These are phyloP conservation scores for Trachymyrmex cornetzi DNA, from an alignment of 1,140 invertebrate species.

Conservation along the genomic window DNA sequence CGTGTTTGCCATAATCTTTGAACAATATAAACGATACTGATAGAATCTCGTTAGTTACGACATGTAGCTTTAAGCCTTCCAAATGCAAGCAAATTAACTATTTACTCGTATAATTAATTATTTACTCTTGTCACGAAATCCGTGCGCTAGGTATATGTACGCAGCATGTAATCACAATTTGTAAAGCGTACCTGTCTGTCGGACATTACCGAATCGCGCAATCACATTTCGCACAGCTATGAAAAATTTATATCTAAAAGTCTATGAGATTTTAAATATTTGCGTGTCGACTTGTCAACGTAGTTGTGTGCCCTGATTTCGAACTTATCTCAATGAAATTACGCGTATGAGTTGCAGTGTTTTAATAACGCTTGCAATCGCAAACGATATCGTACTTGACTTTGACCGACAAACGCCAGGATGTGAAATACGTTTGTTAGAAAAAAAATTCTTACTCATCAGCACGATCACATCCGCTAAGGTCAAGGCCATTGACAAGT, in stretches of 20 bases:
- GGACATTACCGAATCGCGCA: background rate
- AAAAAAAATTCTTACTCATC: constrained; percentile 27
- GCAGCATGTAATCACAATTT: background rate
- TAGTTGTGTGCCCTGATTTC: background rate
- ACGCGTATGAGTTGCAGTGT: background rate
- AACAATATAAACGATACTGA: constrained; percentile 66
- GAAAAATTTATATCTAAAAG: background rate
- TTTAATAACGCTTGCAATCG: background rate
- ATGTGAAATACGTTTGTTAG: constrained; percentile 28
- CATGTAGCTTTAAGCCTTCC: background rate
- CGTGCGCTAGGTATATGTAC: background rate
- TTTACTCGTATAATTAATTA: constrained; percentile 16
- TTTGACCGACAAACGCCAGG: constrained; percentile 60
- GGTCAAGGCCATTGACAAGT: constrained; percentile 53
- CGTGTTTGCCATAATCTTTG: constrained; percentile 55
- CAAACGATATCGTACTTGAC: constrained; percentile 51
- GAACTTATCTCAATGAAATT: constrained; percentile 22
- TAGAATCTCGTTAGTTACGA: background rate
- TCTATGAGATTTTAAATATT: background rate
- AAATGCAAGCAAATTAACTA: constrained; percentile 3
- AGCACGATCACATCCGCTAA: constrained; percentile 9
- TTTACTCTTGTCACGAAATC: background rate
- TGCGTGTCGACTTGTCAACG: background rate
- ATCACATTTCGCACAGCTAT: background rate
- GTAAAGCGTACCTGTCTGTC: background rate